Conservation (phyloP, 2,888 invertebrate genomes). For the Diadromus collaris region DNA sequence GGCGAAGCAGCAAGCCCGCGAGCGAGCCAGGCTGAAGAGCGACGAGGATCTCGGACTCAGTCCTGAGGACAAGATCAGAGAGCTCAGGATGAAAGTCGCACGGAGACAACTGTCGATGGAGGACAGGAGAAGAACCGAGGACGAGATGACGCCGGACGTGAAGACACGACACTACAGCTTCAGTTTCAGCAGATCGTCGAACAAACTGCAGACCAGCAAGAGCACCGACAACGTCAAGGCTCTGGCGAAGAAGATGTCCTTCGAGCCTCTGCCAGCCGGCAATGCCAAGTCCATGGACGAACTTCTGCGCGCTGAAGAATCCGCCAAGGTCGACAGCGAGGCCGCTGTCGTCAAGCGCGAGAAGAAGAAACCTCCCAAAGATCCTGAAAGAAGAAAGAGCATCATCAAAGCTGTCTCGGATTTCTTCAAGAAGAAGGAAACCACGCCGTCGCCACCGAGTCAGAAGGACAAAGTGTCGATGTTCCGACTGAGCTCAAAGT, state of each 20-base stretch:
- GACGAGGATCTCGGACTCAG: conserved; percentile 89
- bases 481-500: conserved; percentile 83
- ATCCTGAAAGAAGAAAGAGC: conserved; percentile 89
- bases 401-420: conserved; percentile 92
- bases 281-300: conserved; percentile 78
- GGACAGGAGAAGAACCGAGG: conserved; percentile 69
- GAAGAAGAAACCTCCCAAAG: conserved; percentile 82
- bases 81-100: conserved; percentile 81
- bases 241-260: conserved; percentile 68
- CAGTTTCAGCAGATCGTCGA: conserved; percentile 62
- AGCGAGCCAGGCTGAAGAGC: conserved; percentile 85
- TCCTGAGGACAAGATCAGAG: conserved; percentile 85
- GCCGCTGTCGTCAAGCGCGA: conserved; percentile 75
- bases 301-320: conserved; percentile 64
- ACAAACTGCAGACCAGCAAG: conserved; percentile 76
- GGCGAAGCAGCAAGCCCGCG: conserved; percentile 84
- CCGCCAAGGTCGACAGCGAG: conserved; percentile 43
- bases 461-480: conserved; percentile 82
- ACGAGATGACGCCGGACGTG: conserved; percentile 58
- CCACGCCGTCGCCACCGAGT: conserved; percentile 77
- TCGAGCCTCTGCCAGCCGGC: conserved; percentile 65
- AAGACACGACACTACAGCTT: conserved; percentile 71
- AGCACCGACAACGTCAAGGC: conserved; percentile 78
- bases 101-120: conserved; percentile 75
- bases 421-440: conserved; percentile 89